Conservation (phyloP, 2,797 vertebrate genomes). For the Characodon lateralis region DNA sequence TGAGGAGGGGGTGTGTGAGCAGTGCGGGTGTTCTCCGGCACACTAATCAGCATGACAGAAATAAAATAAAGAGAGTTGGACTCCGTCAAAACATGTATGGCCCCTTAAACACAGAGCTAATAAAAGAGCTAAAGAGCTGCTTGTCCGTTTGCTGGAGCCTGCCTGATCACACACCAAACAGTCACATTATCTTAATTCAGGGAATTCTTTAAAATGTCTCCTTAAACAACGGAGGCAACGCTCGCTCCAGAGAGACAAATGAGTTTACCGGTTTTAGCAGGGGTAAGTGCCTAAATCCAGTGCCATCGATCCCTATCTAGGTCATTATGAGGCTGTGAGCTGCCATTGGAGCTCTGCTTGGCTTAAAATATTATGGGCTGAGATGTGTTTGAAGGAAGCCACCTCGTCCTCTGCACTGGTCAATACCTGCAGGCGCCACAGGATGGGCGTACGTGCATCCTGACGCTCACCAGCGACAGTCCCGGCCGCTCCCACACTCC, state of each 20-base stretch:
- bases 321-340: constrained; percentile 69
- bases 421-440: constrained; percentile 75
- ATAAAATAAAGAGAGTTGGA: constrained; percentile 88
- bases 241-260: constrained; percentile 69
- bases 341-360: constrained; percentile 60
- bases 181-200: constrained; percentile 80
- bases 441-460: constrained; percentile 64
- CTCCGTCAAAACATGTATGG: constrained; percentile 86
- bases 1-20: constrained; percentile 43
- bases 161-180: constrained; percentile 72
- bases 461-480: constrained; percentile 58
- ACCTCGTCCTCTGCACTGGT: constrained; percentile 65
- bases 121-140: constrained; percentile 74
- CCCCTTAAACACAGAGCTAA: constrained; percentile 76
- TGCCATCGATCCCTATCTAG: constrained; percentile 73
- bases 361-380: constrained; percentile 68
- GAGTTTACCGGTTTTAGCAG: constrained; percentile 75
- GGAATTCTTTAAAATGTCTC: constrained; percentile 74
- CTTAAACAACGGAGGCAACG: constrained; percentile 64
- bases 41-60: constrained; percentile 87
- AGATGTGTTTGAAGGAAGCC: constrained; percentile 49
- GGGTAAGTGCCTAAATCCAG: constrained; percentile 76
- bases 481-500: constrained; percentile 32
- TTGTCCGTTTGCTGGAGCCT: constrained; percentile 69
- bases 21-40: constrained; percentile 64